phyloP scores from a whole-genome alignment of 2,888 invertebrate species.

The Epinotia bilunana region DNA sequence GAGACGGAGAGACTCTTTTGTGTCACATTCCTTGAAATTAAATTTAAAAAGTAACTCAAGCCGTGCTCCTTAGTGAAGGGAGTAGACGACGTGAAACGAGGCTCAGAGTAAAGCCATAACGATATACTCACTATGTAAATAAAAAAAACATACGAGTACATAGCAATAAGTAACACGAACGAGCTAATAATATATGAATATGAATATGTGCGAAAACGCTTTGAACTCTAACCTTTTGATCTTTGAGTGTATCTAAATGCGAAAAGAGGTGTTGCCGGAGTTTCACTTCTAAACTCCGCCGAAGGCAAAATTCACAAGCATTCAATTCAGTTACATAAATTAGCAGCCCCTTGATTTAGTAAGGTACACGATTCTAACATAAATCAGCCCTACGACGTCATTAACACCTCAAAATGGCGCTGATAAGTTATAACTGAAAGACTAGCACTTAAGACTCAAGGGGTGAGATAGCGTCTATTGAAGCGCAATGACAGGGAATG shows the following conservation, averaged over 20 bases:
- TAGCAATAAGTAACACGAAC: constrained; percentile 64
- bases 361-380: constrained; percentile 60
- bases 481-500: constrained; percentile 76
- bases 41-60: constrained; percentile 23
- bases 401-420: constrained; percentile 65
- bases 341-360: constrained; percentile 57
- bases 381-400: constrained; percentile 69
- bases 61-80: constrained; percentile 15
- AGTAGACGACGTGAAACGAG: constrained; percentile 30
- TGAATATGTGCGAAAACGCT: constrained; percentile 68
- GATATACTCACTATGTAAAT: constrained; percentile 56
- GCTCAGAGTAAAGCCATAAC: constrained; percentile 44
- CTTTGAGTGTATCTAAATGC: constrained; percentile 61
- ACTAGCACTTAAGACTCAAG: constrained; percentile 68
- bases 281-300: constrained; percentile 55
- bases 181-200: constrained; percentile 72
- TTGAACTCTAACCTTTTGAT: constrained; percentile 71
- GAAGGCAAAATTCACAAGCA: constrained; percentile 65
- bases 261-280: constrained; percentile 58
- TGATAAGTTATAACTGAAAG: constrained; percentile 72
- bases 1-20: neutral
- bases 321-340: constrained; percentile 67
- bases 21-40: constrained; percentile 15
- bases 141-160: constrained; percentile 62
- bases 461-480: constrained; percentile 69